These are phyloP conservation scores for Drosophila prosaltans DNA, from an alignment of 1,140 invertebrate species.

Conservation along the genomic window DNA sequence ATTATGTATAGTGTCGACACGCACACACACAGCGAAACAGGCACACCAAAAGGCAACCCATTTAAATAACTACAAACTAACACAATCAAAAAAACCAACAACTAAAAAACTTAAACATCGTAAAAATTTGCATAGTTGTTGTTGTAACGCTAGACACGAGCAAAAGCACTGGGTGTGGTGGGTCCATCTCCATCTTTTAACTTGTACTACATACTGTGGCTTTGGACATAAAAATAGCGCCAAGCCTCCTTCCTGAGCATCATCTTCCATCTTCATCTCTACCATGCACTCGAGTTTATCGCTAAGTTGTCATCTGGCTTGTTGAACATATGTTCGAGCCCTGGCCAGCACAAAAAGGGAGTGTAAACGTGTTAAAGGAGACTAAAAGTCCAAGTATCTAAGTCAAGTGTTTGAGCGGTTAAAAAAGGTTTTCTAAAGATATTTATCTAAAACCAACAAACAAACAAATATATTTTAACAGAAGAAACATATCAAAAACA, in stretches of 20 bases:
- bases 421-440: too few relatives aligned
- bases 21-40: slow-evolving; percentile 42
- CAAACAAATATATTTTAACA: background rate
- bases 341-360: slow-evolving; percentile 57
- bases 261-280: background rate
- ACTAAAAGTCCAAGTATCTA: slow-evolving; percentile 17
- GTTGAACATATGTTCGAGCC: slow-evolving; percentile 53
- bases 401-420: slow-evolving; percentile 20
- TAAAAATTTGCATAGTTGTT: slow-evolving; percentile 80
- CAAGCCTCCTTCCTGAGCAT: slow-evolving; percentile 51
- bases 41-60: slow-evolving; percentile 45
- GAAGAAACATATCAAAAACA: background rate
- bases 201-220: slow-evolving; percentile 40
- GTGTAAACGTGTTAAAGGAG: slow-evolving; percentile 37
- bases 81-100: slow-evolving; percentile 44
- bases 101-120: slow-evolving; percentile 80
- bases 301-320: slow-evolving; percentile 65
- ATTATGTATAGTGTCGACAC: slow-evolving; percentile 51
- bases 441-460: background rate
- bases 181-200: slow-evolving; percentile 26
- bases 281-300: slow-evolving; percentile 55
- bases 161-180: slow-evolving; percentile 41
- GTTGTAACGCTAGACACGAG: slow-evolving; percentile 27
- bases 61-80: slow-evolving; percentile 77
- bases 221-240: slow-evolving; percentile 71